phyloP scores from a whole-genome alignment of 2,888 invertebrate genomes.

The Plemyria rubiginata region DNA sequence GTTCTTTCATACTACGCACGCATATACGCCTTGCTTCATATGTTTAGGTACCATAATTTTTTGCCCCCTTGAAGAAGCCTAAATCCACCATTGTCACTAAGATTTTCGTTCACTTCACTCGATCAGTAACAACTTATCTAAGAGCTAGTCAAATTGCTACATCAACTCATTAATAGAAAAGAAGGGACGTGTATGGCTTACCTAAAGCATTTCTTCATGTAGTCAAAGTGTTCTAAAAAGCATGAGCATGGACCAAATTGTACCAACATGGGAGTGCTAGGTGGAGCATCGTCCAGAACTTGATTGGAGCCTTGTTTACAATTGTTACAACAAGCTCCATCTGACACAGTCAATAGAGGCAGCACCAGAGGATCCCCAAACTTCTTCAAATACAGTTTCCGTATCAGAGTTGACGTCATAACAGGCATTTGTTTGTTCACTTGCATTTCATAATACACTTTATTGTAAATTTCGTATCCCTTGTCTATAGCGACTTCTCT shows the following conservation, averaged over 20 bases:
- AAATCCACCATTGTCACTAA: too few relatives aligned
- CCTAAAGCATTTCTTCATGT: constrained; percentile 60
- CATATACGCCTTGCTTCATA: too few relatives aligned
- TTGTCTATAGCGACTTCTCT: constrained; percentile 66
- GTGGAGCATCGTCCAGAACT: constrained; percentile 43
- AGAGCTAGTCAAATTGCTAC: neutral
- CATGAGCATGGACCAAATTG: constrained; percentile 57
- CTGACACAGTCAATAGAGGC: constrained; percentile 36
- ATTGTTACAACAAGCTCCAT: constrained; percentile 25
- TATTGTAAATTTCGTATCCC: constrained; percentile 52
- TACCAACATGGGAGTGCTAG: constrained; percentile 43
- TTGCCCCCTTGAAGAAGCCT: too few relatives aligned
- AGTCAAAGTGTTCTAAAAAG: constrained; percentile 56
- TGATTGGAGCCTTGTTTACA: constrained; percentile 34
- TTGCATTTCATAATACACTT: constrained; percentile 51
- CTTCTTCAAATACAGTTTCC: constrained; percentile 61
- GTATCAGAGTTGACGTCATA: constrained; percentile 55
- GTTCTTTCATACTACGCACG: too few relatives aligned
- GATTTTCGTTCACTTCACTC: too few relatives aligned
- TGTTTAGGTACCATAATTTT: too few relatives aligned
- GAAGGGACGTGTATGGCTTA: constrained; percentile 32
- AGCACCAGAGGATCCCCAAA: constrained; percentile 58
- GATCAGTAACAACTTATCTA: too few relatives aligned
- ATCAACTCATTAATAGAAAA: neutral
- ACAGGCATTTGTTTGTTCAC: constrained; percentile 53